Conservation (phyloP, 2,888 invertebrate genomes). For the Apoda limacodes region DNA sequence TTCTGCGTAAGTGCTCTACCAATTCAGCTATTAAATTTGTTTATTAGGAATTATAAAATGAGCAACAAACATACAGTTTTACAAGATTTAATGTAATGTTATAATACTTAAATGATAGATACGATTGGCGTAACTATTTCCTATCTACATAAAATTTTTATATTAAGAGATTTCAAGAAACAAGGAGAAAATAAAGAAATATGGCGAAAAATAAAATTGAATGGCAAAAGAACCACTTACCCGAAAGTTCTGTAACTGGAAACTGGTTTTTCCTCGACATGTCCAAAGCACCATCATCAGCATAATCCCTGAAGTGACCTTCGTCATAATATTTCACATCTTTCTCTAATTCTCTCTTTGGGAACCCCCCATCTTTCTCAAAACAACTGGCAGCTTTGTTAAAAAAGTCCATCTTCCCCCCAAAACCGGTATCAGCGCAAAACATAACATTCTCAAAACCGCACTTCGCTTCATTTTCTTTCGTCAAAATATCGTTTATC, state of each 20-base stretch:
- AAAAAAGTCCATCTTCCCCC: slow-evolving; percentile 49
- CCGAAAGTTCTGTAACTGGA: slow-evolving; percentile 58
- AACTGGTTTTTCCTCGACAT: slow-evolving; percentile 62
- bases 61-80: no score
- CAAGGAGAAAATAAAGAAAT: neutral
- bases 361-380: slow-evolving; percentile 35
- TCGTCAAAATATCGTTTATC: slow-evolving; percentile 79
- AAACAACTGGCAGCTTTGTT: slow-evolving; percentile 31
- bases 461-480: slow-evolving; percentile 57
- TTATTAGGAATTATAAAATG: no score
- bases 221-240: slow-evolving; percentile 21
- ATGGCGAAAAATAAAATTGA: slow-evolving; percentile 11
- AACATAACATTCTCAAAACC: slow-evolving; percentile 56
- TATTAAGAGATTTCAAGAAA: neutral
- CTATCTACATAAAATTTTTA: no score
- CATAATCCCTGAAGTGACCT: slow-evolving; percentile 45
- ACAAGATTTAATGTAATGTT: no score
- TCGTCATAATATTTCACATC: slow-evolving; percentile 56
- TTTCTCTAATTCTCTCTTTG: slow-evolving; percentile 49
- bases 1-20: no score
- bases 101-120: no score
- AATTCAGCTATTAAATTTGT: no score
- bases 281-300: slow-evolving; percentile 56
- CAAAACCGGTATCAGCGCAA: slow-evolving; percentile 37
- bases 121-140: no score